Percentiles rank a stretch among this genome's conserved stretches.
These are phyloP conservation scores for Heptranchias perlo DNA, from an alignment of 2,113 vertebrate species.

Conservation along the genomic window DNA sequence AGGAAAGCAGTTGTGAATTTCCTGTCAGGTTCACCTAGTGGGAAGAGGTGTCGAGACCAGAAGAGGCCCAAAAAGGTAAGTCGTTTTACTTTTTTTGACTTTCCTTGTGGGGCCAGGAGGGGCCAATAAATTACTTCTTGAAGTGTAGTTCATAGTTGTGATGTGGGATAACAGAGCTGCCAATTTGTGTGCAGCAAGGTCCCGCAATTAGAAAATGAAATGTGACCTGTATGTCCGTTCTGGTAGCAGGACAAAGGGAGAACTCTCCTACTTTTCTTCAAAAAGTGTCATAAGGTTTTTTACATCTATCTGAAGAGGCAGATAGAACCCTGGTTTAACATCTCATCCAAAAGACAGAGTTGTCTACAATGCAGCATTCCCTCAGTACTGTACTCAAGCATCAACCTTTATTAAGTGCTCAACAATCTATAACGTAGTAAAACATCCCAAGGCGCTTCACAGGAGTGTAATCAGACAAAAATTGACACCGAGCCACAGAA, in stretches of 20 bases:
- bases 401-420: not conserved
- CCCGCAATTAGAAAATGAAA: not conserved
- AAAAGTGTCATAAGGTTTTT: not conserved
- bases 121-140: not conserved
- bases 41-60: not conserved
- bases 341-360: too few relatives aligned
- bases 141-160: too few relatives aligned
- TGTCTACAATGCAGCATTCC: not conserved
- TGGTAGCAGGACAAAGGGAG: not conserved
- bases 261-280: not conserved
- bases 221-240: too few relatives aligned
- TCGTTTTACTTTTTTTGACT: not conserved
- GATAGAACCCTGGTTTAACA: too few relatives aligned
- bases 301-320: not conserved
- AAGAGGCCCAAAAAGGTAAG: not conserved
- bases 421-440: not conserved
- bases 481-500: too few relatives aligned
- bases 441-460: not conserved
- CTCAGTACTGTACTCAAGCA: not conserved
- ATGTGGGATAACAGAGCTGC: too few relatives aligned
- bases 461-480: too few relatives aligned
- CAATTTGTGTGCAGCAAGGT: not conserved
- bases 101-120: not conserved
- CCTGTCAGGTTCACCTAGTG: not conserved
- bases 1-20: not conserved